These are phyloP conservation scores for Spongia lamella DNA, from an alignment of 37 sponge, comb jelly and placozoan species.

Conservation along the genomic window DNA sequence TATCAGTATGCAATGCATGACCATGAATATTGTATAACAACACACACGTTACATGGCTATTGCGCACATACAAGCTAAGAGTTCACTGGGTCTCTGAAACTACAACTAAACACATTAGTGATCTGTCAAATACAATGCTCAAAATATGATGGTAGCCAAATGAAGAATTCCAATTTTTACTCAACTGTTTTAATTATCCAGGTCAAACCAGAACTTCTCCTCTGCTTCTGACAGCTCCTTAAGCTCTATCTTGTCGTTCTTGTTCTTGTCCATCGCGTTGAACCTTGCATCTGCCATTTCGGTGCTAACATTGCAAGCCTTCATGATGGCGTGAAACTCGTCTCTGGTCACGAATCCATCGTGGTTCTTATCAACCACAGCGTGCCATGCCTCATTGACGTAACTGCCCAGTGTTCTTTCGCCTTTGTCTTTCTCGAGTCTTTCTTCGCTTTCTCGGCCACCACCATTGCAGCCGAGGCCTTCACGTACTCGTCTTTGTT, in stretches of 20 bases:
- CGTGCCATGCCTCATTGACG: background rate
- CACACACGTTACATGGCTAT: too few relatives aligned
- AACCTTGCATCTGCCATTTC: constrained; percentile 2
- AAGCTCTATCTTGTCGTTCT: constrained; percentile 13
- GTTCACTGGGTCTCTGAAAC: too few relatives aligned
- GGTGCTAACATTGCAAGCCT: background rate
- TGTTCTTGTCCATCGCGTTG: constrained; percentile 3
- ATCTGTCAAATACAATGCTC: too few relatives aligned
- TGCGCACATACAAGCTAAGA: too few relatives aligned
- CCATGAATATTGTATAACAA: too few relatives aligned
- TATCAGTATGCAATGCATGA: too few relatives aligned
- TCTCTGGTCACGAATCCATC: constrained; percentile 1
- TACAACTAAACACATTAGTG: too few relatives aligned
- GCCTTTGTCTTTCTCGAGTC: too few relatives aligned
- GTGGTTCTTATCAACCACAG: constrained; percentile 3
- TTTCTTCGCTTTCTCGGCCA: too few relatives aligned
- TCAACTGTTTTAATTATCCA: too few relatives aligned
- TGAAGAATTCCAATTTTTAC: too few relatives aligned
- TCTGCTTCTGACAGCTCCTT: background rate
- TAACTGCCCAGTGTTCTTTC: background rate
- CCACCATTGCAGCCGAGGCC: constrained; percentile 6
- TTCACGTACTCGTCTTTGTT: constrained; percentile 8
- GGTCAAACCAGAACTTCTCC: constrained; percentile 17
- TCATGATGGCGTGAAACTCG: background rate
- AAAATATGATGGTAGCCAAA: too few relatives aligned